phyloP scores from a whole-genome alignment of 1,140 invertebrate species.

The Chironomus tepperi region DNA sequence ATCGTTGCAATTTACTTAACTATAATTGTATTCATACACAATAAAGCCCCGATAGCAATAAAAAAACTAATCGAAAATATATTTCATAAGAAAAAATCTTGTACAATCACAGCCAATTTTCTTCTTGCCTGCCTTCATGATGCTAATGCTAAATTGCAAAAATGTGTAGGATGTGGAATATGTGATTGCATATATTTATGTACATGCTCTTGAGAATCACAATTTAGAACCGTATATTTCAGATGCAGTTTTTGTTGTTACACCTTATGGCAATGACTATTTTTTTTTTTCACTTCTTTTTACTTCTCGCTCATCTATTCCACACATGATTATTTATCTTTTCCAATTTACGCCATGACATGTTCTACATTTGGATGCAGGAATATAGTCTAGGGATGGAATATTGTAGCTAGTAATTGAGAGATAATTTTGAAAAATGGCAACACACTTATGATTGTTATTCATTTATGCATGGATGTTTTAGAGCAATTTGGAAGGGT shows the following conservation, averaged over 20 bases:
- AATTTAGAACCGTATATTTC: background rate
- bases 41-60: conserved; percentile 2
- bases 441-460: too few relatives aligned
- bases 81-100: background rate
- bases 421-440: background rate
- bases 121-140: background rate
- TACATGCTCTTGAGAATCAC: background rate
- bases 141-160: background rate
- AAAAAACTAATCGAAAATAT: conserved; percentile 18
- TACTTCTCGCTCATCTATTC: background rate
- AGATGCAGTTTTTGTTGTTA: background rate
- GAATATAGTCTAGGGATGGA: too few relatives aligned
- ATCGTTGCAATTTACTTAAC: too few relatives aligned
- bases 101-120: background rate
- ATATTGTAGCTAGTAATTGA: too few relatives aligned
- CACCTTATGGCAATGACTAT: conserved; percentile 3
- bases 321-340: conserved; percentile 8
- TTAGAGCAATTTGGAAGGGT: too few relatives aligned
- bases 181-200: background rate
- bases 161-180: background rate
- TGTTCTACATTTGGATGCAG: background rate
- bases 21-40: too few relatives aligned
- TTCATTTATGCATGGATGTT: too few relatives aligned
- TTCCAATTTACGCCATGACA: conserved; percentile 6
- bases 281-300: background rate